Conservation (phyloP, 2,113 vertebrate genomes). For the Anoura caudifer region DNA sequence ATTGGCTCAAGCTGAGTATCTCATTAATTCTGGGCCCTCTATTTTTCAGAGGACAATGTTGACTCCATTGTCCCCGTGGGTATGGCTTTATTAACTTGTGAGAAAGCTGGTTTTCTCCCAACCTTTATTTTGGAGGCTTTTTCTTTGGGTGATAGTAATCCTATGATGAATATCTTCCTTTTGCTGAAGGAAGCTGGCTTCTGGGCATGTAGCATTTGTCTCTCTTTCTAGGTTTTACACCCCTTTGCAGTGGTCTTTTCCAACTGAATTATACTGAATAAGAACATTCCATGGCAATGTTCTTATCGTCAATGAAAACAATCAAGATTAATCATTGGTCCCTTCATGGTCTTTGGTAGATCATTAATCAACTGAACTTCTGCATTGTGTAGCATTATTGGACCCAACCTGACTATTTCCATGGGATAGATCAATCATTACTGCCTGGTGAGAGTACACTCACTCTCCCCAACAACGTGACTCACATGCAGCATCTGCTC, state of each 20-base stretch:
- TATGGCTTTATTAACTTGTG: constrained; percentile 51
- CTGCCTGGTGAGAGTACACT: neutral
- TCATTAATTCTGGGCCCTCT: constrained; percentile 54
- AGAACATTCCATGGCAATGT: constrained; percentile 23
- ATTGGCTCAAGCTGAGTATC: neutral
- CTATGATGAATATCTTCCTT: constrained; percentile 74
- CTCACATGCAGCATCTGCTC: constrained; percentile 33
- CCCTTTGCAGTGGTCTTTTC: constrained; percentile 71
- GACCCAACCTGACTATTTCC: constrained; percentile 63
- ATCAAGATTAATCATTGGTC: constrained; percentile 68
- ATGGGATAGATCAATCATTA: constrained; percentile 67
- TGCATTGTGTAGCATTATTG: constrained; percentile 63
- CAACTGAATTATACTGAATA: constrained; percentile 52
- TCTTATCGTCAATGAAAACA: constrained; percentile 69
- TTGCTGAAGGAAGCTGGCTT: constrained; percentile 69
- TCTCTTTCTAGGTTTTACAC: constrained; percentile 71
- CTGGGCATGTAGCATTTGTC: constrained; percentile 72
- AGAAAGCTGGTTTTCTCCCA: constrained; percentile 58
- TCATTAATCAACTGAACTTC: constrained; percentile 77
- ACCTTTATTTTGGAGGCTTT: constrained; percentile 64
- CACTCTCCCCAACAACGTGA: neutral
- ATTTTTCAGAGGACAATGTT: constrained; percentile 30
- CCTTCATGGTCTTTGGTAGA: constrained; percentile 69
- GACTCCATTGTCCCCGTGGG: constrained; percentile 25
- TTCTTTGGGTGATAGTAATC: constrained; percentile 64